Evolutionary conservation across 2,888 invertebrate species (phyloP), one percentile per base, ranked within the genome.

Genomic region (Lepidocyrtoides sp.): DNA sequence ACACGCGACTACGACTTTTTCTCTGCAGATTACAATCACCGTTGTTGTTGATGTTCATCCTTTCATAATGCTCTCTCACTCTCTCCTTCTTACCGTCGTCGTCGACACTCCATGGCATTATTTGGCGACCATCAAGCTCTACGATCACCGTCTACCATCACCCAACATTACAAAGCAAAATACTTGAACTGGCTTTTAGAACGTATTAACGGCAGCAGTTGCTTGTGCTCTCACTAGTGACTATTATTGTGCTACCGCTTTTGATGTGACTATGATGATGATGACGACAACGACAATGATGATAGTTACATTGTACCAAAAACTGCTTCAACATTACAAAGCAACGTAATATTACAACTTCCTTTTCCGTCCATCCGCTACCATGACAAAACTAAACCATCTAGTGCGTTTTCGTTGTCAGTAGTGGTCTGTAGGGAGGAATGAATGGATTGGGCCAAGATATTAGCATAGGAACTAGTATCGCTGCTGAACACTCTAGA

Each of bases 1-100:
- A 32, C 29, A 66, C 66, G 66, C 66, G 66, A 66, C 66, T 1
- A 60, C 60, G 8, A 26, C 60, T 60, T 60, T 8, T 0, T 26
- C 8, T 32, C 66, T 29, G 32, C n/a, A 66, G 26, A 66, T 32
- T 66, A 66, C 32, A 29, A 29, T 32, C 32, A 66, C 66, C 66
- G 66, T 32, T n/a, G 32, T 66, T 66, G 66, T 32, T 66, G 66
- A 66, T 66, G 66, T n/a, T 66, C 66, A 32, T 66, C 32, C 32
- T 66, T 57, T 57, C 20, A 5, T 26, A 2, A 48, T 48, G n/a
- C 2, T 14, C 12, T 14, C 48, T n/a, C 10, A 7, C 48, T 3
- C 57, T 57, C 57, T 32, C 32, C 32, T 66, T 66, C 32, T 66
- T 26, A 29, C 26, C 26, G 14, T 14, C 17, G 26, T 14, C 66